phyloP scores from a whole-genome alignment of 2,797 vertebrate species.

The Chaunax sp. region DNA sequence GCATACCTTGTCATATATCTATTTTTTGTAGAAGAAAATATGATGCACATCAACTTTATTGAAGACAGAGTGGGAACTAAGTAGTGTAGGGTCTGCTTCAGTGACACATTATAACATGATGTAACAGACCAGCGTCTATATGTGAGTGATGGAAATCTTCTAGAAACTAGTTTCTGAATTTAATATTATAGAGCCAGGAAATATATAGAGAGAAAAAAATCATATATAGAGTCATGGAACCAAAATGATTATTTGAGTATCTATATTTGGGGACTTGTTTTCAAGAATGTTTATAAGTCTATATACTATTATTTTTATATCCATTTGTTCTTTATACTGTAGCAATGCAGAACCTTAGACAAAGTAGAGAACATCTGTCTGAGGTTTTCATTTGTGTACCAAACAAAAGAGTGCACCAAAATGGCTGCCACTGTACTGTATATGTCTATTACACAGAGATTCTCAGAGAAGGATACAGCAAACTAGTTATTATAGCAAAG shows the following conservation, averaged over 20 bases:
- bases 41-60: conserved; percentile 72
- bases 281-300: conserved; percentile 78
- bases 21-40: conserved; percentile 74
- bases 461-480: conserved; percentile 58
- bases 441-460: conserved; percentile 62
- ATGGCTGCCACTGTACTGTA: conserved; percentile 67
- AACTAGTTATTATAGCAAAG: conserved; percentile 60
- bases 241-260: conserved; percentile 69
- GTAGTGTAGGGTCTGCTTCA: conserved; percentile 72
- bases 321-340: conserved; percentile 82
- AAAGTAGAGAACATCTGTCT: conserved; percentile 61
- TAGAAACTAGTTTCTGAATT: conserved; percentile 72
- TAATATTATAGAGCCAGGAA: conserved; percentile 63
- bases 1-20: conserved; percentile 72
- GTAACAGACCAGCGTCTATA: conserved; percentile 73
- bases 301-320: conserved; percentile 91
- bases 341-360: conserved; percentile 81
- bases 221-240: conserved; percentile 52
- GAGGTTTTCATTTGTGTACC: conserved; percentile 63
- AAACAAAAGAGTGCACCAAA: conserved; percentile 67
- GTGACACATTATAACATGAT: conserved; percentile 66
- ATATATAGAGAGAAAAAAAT: conserved; percentile 35
- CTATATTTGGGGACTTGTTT: conserved; percentile 75
- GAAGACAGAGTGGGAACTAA: conserved; percentile 68
- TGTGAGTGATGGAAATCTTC: conserved; percentile 77